Base-by-base conservation (phyloP, 2,888 invertebrate species). In the Amphimallon solstitiale region DNA sequence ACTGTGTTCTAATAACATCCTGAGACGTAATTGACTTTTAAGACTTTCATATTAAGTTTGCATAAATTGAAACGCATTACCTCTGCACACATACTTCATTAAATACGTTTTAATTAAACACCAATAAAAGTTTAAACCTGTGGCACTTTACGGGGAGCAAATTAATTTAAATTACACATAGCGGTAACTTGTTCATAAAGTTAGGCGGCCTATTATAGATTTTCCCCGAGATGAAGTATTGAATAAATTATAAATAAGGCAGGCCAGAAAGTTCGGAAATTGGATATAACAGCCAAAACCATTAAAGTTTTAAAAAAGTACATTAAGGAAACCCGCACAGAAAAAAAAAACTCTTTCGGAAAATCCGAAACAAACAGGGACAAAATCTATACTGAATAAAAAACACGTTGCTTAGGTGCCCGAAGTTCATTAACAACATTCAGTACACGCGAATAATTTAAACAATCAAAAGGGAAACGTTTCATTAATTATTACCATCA, bases 221-320 rank as follows among this genome's bases (percentile, higher is more conserved):
- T 19, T 51, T 51, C 51, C 35, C 35, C 51, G 10, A 51, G 35
- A 51, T 23, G 56, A 29, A 29, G 56, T 12, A 43, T 43, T 45
- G 56, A 59, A 59, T 59, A 45, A 59, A 59, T 59, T 59, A 59
- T 59, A 59, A 45, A 59, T 29, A 59, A 59, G 23, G 43, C 14
- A 29, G 29, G 17, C 23, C 15, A 29, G 10, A 59, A 45, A 59
- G 17, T 54, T 54, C 21, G 10, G 3, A 38, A 38, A 40, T 34
- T 38, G 19, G 21, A 17, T 59, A 29, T 7, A 59, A 43, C 43
- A 59, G 15, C 15, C 3, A n/a, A 43, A 45, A 38, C 29, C 56
- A 59, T 59, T 59, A 59, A 59, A 59, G 43, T 59, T 43, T 59
- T 43, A 34, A 43, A 43, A 43, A 59, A 59, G 34, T 45, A 59